Percentiles rank a stretch among this genome's conserved stretches.
These are phyloP conservation scores for Malaclemys terrapin DNA, from an alignment of 2,113 vertebrate genomes.

Conservation along the genomic window DNA sequence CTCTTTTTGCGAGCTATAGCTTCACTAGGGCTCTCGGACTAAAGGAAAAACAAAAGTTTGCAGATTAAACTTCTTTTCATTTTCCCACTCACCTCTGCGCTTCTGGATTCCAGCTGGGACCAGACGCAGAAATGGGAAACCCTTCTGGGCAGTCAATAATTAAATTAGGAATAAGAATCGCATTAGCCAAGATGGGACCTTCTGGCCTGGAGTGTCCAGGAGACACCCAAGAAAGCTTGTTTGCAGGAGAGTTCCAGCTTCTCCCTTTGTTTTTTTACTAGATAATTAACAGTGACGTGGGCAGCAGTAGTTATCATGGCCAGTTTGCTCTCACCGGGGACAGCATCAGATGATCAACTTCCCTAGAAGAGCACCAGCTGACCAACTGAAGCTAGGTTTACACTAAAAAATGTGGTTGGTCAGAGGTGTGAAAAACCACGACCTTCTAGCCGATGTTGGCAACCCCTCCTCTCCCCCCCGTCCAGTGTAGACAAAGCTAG, in stretches of 20 bases:
- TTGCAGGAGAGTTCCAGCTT: neutral
- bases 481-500: too few species aligned
- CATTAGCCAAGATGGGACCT: neutral
- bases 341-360: neutral
- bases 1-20: fast-evolving
- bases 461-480: too few species aligned
- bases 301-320: neutral
- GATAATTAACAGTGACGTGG: neutral
- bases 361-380: neutral
- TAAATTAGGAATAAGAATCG: neutral
- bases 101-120: neutral
- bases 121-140: neutral
- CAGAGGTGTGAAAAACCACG: too few species aligned
- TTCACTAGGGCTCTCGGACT: neutral
- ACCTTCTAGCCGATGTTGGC: too few species aligned
- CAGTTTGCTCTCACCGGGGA: neutral
- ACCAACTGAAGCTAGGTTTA: too few species aligned
- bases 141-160: neutral
- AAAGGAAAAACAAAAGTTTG: neutral
- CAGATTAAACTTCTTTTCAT: neutral
- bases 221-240: neutral
- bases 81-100: neutral
- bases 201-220: fast-evolving
- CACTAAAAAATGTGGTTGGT: too few species aligned
- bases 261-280: neutral